Conservation (phyloP, 2,797 vertebrate genomes). For the Loris lydekkerianus region DNA sequence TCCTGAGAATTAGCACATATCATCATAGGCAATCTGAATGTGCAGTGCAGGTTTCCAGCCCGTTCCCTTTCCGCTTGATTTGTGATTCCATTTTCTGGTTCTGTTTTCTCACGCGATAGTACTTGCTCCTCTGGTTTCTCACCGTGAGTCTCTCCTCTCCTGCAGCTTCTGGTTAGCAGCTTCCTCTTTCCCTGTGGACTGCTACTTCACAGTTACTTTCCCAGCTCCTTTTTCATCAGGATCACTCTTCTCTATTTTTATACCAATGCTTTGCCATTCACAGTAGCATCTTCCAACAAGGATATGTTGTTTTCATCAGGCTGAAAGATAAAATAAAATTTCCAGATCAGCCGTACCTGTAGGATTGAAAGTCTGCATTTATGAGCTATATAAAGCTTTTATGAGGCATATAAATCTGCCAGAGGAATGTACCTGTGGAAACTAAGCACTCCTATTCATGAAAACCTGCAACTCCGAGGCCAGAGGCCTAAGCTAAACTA, state of each 20-base stretch:
- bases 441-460: background rate
- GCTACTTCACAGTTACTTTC: slow-evolving; percentile 51
- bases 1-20: background rate
- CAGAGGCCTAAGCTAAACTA: slow-evolving; percentile 29
- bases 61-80: background rate
- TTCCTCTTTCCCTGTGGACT: slow-evolving; percentile 54
- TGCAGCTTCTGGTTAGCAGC: slow-evolving; percentile 69
- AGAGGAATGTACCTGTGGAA: slow-evolving; percentile 21
- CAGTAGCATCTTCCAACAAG: slow-evolving; percentile 24
- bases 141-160: background rate
- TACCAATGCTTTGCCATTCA: background rate
- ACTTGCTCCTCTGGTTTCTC: background rate
- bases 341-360: background rate
- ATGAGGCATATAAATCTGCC: slow-evolving; percentile 50
- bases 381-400: slow-evolving; percentile 65
- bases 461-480: background rate
- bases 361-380: slow-evolving; percentile 65
- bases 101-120: background rate
- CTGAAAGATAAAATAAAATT: slow-evolving; percentile 66
- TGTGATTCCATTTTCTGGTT: slow-evolving; percentile 20
- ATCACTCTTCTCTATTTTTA: slow-evolving; percentile 69
- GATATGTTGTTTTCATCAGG: slow-evolving; percentile 73
- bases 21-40: background rate
- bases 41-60: background rate
- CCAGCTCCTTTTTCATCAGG: background rate